Percentiles rank a stretch among this genome's conserved stretches.
These are phyloP conservation scores for Pocillopora meandrina DNA, from an alignment of 92 coral and sea anemone genomes.

Conservation along the genomic window DNA sequence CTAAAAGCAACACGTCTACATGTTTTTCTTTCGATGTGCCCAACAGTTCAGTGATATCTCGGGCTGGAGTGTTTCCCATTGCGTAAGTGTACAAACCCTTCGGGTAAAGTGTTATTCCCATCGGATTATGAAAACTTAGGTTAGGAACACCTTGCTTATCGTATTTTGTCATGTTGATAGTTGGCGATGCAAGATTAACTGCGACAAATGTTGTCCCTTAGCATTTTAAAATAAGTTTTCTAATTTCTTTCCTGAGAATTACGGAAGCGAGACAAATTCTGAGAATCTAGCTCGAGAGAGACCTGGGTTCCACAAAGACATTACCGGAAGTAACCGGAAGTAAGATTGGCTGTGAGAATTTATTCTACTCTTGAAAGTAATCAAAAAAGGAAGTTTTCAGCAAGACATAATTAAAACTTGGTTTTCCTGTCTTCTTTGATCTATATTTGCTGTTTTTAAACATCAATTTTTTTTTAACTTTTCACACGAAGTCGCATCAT, in stretches of 20 bases:
- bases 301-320: conserved; percentile 7
- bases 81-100: conserved; percentile 52
- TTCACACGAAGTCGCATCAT: too few species aligned
- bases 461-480: too few species aligned
- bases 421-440: too few species aligned
- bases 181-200: neutral
- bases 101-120: conserved; percentile 37
- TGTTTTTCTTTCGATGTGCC: conserved; percentile 34
- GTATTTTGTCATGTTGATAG: conserved; percentile 38
- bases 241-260: neutral
- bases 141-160: conserved; percentile 56
- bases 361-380: too few species aligned
- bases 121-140: conserved; percentile 59
- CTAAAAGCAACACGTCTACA: conserved; percentile 59
- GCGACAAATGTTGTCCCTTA: neutral
- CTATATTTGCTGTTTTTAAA: too few species aligned
- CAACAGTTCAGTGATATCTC: conserved; percentile 46
- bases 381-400: too few species aligned
- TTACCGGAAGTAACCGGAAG: too few species aligned
- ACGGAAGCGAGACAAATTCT: too few species aligned
- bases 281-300: conserved; percentile 12
- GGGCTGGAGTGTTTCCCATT: conserved; percentile 61
- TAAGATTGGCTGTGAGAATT: too few species aligned
- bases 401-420: too few species aligned
- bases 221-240: neutral